phyloP scores from a whole-genome alignment of 2,888 invertebrate genomes.

The Melanostoma scalare region DNA sequence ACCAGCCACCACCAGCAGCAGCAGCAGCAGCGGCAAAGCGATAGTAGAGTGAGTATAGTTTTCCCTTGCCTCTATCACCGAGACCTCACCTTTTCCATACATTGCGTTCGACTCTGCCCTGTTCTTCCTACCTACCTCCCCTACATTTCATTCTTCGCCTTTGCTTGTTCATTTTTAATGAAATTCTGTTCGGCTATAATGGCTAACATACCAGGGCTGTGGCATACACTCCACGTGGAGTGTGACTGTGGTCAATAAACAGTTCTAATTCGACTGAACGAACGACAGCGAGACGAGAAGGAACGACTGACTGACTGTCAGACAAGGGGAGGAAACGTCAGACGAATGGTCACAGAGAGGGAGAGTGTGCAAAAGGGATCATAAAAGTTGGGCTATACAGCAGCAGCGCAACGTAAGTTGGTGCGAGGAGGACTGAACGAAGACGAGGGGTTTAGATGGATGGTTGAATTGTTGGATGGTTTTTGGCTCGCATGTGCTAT shows the following conservation, averaged over 20 bases:
- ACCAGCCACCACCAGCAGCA: not conserved
- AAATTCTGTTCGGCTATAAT: conserved; percentile 73
- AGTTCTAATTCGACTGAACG: conserved; percentile 70
- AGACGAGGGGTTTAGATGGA: conserved; percentile 55
- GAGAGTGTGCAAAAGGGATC: conserved; percentile 69
- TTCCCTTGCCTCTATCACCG: conserved; percentile 5
- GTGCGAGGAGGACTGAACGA: conserved; percentile 22
- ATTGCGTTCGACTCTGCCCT: conserved; percentile 10
- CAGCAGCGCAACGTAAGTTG: not conserved
- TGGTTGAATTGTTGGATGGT: conserved; percentile 72
- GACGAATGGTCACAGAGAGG: conserved; percentile 44
- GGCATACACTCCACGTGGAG: conserved; percentile 73
- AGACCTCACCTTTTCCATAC: conserved; percentile 28
- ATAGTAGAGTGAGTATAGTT: conserved; percentile 43
- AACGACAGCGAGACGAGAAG: conserved; percentile 7
- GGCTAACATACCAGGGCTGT: conserved; percentile 73
- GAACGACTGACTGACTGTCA: not conserved
- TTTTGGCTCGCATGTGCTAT: conserved; percentile 62
- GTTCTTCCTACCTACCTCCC: conserved; percentile 39
- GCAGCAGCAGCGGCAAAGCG: not conserved
- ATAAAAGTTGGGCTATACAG: conserved; percentile 14
- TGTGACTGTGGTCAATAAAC: conserved; percentile 73
- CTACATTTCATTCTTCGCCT: conserved; percentile 71
- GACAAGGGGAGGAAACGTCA: conserved; percentile 1
- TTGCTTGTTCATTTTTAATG: conserved; percentile 73